A percentile compares a stretch with the other conserved stretches of the same genome.
Evolutionary conservation across 2,797 vertebrate species (phyloP).

Genomic region (Tolypeutes matacus): DNA sequence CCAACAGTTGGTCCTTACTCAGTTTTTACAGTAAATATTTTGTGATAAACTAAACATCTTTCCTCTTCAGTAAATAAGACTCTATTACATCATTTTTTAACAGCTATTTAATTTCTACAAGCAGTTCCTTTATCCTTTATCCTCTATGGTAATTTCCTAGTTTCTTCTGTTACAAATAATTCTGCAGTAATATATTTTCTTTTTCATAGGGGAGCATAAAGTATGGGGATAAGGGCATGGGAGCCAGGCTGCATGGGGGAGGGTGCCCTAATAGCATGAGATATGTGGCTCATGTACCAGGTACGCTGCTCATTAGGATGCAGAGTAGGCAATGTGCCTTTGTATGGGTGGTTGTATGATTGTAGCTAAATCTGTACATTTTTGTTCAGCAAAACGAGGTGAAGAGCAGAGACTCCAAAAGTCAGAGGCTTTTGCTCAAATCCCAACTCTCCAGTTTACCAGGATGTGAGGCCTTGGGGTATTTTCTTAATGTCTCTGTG

Average conservation of each 20-base stretch:
- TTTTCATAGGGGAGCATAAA: not conserved
- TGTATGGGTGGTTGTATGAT: not conserved
- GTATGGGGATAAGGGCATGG: not conserved
- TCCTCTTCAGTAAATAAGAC: not conserved
- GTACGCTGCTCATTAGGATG: not conserved
- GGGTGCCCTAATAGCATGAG: not conserved
- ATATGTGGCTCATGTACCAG: not conserved
- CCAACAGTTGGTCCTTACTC: not conserved
- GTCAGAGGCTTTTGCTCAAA: not conserved
- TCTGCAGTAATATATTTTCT: not conserved
- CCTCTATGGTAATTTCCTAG: not conserved
- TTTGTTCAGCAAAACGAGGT: too few relatives aligned
- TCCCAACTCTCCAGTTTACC: not conserved
- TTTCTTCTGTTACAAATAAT: not conserved
- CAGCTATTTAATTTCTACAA: conserved; percentile 22
- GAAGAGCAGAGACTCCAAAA: not conserved
- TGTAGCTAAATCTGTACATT: too few relatives aligned
- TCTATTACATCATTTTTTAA: conserved; percentile 12
- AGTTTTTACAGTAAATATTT: conserved; percentile 32
- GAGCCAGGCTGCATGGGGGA: not conserved
- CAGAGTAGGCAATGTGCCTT: not conserved
- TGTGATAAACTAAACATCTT: conserved; percentile 5
- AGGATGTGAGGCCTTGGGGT: not conserved
- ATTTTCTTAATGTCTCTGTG: not conserved
- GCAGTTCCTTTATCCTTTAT: not conserved